These are phyloP conservation scores for Eupsilia transversa DNA, from an alignment of 2,888 invertebrate species.

Conservation along the genomic window DNA sequence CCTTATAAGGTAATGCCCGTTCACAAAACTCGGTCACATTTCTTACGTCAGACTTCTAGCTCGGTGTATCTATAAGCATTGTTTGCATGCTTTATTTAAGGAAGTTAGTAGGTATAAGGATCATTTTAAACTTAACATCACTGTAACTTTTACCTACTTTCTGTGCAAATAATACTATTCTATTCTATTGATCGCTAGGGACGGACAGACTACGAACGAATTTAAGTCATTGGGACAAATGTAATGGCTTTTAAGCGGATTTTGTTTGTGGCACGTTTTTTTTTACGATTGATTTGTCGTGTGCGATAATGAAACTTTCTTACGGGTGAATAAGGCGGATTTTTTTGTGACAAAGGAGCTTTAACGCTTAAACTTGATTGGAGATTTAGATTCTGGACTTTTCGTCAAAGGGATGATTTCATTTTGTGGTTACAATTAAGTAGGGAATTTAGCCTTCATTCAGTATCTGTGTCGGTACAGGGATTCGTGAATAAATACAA, in stretches of 20 bases:
- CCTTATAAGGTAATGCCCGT: no score
- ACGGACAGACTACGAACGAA: constrained; percentile 32
- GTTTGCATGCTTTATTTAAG: no score
- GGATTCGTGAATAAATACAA: neutral
- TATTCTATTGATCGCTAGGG: constrained; percentile 39
- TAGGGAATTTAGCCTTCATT: no score
- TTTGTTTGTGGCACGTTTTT: constrained; percentile 26
- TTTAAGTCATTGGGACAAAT: constrained; percentile 56
- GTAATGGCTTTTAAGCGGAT: constrained; percentile 9
- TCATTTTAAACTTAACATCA: no score
- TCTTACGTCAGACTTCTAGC: constrained; percentile 36
- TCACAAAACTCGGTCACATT: neutral
- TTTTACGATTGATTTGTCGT: constrained; percentile 33
- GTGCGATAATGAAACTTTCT: constrained; percentile 16
- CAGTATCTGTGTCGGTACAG: neutral
- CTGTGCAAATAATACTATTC: no score
- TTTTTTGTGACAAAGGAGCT: neutral
- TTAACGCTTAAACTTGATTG: no score
- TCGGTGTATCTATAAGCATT: no score
- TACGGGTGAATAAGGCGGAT: constrained; percentile 7
- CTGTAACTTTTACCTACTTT: no score
- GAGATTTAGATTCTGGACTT: no score
- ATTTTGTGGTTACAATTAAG: neutral
- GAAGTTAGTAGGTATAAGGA: no score
- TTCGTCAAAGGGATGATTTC: no score